Percentiles rank a stretch among this genome's conserved stretches.
Conservation (phyloP, 2,888 invertebrate species). For the Cephus nigrinus region DNA sequence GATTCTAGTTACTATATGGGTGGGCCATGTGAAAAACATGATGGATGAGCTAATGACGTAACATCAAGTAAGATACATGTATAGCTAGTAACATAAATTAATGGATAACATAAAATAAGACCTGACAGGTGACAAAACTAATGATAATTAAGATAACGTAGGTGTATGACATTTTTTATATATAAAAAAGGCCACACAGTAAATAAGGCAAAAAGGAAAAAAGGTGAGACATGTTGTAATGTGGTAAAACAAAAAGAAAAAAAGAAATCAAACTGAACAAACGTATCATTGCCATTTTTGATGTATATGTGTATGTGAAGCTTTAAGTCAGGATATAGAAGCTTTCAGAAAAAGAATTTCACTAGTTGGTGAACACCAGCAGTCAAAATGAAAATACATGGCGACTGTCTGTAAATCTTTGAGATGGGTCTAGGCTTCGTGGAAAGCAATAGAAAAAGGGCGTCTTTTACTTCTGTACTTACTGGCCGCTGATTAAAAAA, state of each 20-base stretch:
- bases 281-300: background rate
- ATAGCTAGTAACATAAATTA: background rate
- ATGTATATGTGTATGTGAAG: constrained; percentile 4
- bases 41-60: background rate
- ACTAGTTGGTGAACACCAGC: constrained; percentile 8
- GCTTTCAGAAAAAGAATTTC: background rate
- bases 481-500: constrained; percentile 20
- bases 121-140: background rate
- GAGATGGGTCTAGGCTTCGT: constrained; percentile 6
- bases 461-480: constrained; percentile 18
- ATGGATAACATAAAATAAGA: background rate
- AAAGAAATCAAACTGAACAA: background rate
- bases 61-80: background rate
- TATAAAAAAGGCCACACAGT: background rate
- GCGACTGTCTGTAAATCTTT: constrained; percentile 25
- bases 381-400: constrained; percentile 8
- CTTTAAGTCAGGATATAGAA: constrained; percentile 10
- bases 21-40: background rate
- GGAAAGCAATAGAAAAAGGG: constrained; percentile 7
- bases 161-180: background rate
- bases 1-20: background rate
- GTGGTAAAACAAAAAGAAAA: background rate
- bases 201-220: background rate
- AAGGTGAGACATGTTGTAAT: background rate
- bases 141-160: background rate